Evolutionary conservation across 35 echinoderm and acorn worm species (phyloP), one percentile per base, ranked within the genome.

Genomic region (Heliocidaris erythrogramma): DNA sequence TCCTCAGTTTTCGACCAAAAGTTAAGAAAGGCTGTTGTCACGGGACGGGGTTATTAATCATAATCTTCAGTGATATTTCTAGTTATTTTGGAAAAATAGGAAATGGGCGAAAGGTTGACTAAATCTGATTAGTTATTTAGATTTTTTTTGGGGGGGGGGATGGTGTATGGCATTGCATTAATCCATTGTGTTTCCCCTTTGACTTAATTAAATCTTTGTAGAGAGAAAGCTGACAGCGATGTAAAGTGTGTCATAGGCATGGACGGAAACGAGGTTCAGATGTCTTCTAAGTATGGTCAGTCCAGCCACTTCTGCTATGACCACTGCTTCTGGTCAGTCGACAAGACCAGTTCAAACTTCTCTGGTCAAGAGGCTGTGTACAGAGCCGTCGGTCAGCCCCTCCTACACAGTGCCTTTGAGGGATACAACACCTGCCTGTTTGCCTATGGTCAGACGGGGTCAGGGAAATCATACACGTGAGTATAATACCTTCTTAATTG

Each of bases 381-480:
- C 92, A 95, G 96, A 24, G 95, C 93, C 31, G 86, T 99, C 50
- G 98, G 96, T 8, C 88, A 93, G n/a, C 98, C 98, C 21, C 93
- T 99, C 47, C 91, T 99, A 24, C 49, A 92, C 90, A 99, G 94
- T 93, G 98, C 98, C 30, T 95, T 99, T 90, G 96, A 99, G 85
- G 98, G 98, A 4, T 99, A 97, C 60, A 97, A 99, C 48, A 99
- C 98, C 16, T 99, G 98, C 78, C 91, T 99, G 32, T 99, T 99
- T 96, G 98, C 98, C 0, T 99, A 99, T 59, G 98, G 98, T 0
- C 98, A 99, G 88, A 99, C 98, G 14, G 98, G 98, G 47, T 99
- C 98, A 17, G 98, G 98, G 59, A 99, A 99, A 91, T 99, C 98
- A 87, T 96, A 99, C 90, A 99, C 97, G 98, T 99, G 90, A 96